These are phyloP conservation scores for Manis pentadactyla DNA, from an alignment of 2,797 vertebrate genomes.

Conservation along the genomic window DNA sequence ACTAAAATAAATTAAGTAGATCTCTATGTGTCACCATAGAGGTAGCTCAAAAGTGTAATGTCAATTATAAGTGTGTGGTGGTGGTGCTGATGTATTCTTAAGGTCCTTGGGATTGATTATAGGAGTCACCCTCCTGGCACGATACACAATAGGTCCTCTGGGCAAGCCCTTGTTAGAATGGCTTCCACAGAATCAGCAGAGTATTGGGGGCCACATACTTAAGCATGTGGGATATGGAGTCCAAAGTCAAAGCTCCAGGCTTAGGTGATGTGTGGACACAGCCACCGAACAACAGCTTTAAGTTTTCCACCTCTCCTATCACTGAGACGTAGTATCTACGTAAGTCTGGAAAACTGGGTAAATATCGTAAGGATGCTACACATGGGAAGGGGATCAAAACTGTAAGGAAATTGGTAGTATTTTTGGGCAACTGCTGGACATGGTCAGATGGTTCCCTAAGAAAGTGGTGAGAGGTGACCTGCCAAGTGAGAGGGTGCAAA, in stretches of 20 bases:
- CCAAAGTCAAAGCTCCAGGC: background rate
- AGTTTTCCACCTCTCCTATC: background rate
- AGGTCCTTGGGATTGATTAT: background rate
- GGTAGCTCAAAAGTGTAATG: background rate
- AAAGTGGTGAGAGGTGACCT: background rate
- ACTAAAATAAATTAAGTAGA: conserved; percentile 1
- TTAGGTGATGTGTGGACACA: background rate
- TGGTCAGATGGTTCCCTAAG: too few relatives aligned
- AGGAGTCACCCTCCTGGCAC: background rate
- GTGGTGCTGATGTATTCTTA: background rate
- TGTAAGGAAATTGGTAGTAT: background rate
- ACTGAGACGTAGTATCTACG: background rate
- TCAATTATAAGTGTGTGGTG: background rate
- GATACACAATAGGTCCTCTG: too few relatives aligned
- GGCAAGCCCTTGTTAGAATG: background rate
- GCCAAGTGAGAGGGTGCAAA: background rate
- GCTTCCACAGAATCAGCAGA: background rate
- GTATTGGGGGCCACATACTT: background rate
- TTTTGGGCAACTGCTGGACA: background rate
- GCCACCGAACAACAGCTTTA: background rate
- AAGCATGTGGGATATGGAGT: fast-evolving
- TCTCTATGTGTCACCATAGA: background rate
- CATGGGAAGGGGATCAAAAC: background rate
- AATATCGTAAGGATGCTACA: background rate
- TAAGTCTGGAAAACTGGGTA: background rate